Conservation (phyloP, 2,113 vertebrate species). For the Platysteira castanea region DNA sequence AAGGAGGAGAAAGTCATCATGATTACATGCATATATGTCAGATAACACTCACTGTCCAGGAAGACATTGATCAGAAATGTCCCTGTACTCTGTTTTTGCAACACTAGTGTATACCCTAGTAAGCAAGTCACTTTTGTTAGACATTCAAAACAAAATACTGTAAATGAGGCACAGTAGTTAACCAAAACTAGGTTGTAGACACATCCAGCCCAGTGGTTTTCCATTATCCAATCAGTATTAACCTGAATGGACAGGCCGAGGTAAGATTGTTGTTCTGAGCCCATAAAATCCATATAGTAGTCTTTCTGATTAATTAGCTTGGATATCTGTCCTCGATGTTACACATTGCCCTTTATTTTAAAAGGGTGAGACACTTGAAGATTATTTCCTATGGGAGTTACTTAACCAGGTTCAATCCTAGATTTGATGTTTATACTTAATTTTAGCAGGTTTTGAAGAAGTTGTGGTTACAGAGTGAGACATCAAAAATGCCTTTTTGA, state of each 20-base stretch:
- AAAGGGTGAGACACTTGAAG: neutral
- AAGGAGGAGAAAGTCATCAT: neutral
- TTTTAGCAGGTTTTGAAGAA: neutral
- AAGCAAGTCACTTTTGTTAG: neutral
- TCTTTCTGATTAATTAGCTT: neutral
- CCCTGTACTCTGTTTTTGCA: neutral
- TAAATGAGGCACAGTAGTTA: neutral
- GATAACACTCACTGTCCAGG: neutral
- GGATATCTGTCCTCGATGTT: neutral
- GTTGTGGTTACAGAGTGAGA: neutral
- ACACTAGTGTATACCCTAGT: rapidly evolving
- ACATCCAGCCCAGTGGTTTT: neutral
- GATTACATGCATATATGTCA: neutral
- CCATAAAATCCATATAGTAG: neutral
- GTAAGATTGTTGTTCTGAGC: neutral
- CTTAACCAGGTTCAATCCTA: neutral
- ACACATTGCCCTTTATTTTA: neutral
- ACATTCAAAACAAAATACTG: neutral
- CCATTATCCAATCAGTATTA: neutral
- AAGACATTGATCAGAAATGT: neutral
- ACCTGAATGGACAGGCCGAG: neutral
- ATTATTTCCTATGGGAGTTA: neutral
- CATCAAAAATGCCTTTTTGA: neutral
- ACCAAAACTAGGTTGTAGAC: neutral
- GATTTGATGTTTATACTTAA: neutral